These are phyloP conservation scores for Jaculus jaculus DNA, from an alignment of 2,113 vertebrate species.

Conservation along the genomic window DNA sequence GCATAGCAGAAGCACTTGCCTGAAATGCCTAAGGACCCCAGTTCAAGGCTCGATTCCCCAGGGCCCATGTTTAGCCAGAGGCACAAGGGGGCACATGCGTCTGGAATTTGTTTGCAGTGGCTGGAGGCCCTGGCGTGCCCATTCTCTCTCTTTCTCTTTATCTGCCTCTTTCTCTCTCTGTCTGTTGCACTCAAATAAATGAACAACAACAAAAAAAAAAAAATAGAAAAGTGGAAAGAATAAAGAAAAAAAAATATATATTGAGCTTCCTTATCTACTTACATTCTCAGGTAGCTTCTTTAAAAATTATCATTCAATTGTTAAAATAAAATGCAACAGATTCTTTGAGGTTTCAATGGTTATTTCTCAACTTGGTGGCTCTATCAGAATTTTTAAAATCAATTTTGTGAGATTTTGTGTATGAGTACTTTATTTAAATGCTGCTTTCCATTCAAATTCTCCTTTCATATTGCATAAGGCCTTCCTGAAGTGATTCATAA, in stretches of 20 bases:
- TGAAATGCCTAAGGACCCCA: no score
- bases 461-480: background rate
- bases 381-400: background rate
- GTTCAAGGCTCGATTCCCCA: no score
- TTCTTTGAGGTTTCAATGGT: background rate
- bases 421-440: background rate
- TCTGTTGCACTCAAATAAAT: no score
- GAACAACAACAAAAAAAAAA: no score
- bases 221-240: background rate
- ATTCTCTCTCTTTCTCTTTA: no score
- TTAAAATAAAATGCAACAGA: background rate
- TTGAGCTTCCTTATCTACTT: background rate
- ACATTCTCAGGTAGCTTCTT: background rate
- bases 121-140: no score
- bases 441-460: background rate
- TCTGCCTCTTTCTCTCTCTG: no score
- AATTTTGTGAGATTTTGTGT: background rate
- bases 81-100: no score
- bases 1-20: no score
- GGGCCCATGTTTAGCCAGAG: no score
- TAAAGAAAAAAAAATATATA: rapidly evolving
- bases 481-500: background rate
- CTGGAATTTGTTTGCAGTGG: no score
- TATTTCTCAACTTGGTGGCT: background rate
- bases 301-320: background rate